These are phyloP conservation scores for Nanger granti DNA, from an alignment of 2,113 vertebrate species.

Conservation along the genomic window DNA sequence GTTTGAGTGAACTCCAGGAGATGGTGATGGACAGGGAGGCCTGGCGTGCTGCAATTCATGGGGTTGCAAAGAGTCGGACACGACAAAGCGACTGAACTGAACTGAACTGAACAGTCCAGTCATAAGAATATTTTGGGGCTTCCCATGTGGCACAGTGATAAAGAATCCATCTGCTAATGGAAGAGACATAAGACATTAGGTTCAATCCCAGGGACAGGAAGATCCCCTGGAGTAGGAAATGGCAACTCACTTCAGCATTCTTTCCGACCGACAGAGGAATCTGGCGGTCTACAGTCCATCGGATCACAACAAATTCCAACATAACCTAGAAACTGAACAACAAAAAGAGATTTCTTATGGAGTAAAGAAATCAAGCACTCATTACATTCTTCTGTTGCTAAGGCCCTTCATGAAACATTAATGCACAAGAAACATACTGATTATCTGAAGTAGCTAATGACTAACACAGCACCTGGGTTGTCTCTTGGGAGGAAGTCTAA, in stretches of 20 bases:
- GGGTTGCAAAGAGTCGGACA: too few relatives aligned
- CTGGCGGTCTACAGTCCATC: background rate
- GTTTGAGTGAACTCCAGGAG: too few relatives aligned
- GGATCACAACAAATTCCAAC: background rate
- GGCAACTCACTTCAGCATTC: background rate
- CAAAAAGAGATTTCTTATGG: background rate
- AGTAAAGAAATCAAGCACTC: background rate
- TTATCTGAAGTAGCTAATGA: background rate
- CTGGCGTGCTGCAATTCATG: accelerated
- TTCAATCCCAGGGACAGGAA: background rate
- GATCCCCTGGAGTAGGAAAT: background rate
- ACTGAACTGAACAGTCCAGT: background rate
- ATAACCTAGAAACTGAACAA: background rate
- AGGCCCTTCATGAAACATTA: background rate
- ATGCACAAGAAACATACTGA: background rate
- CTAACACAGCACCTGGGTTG: background rate
- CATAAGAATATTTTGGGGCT: background rate
- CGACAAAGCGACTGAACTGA: too few relatives aligned
- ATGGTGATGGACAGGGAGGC: too few relatives aligned
- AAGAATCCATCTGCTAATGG: background rate
- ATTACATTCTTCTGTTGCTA: background rate
- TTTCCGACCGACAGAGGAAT: background rate
- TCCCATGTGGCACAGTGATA: background rate
- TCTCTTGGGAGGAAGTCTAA: background rate
- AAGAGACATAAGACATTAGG: background rate